Evolutionary conservation across 2,888 invertebrate genomes (phyloP), one percentile per base, ranked within the genome.

Genomic region (Synanthedon myopaeformis): DNA sequence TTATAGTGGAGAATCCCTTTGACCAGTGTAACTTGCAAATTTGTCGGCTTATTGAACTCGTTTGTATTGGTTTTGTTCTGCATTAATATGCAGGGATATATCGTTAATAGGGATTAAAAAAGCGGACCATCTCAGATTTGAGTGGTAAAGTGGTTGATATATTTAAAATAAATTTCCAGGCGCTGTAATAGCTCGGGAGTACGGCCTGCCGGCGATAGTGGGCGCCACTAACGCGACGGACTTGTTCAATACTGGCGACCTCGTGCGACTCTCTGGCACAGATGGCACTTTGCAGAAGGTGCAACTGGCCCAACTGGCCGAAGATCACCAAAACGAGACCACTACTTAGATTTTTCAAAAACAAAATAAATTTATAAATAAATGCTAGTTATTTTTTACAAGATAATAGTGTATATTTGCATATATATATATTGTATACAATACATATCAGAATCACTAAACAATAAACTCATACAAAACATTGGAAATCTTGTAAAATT

Each of bases 171-270:
- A 28, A 28, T 35, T 35, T 63, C 8, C 65, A 93, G 93, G 95
- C 52, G 94, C 94, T 42, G 94, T 95, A 0, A 93, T 95, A 49
- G 95, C 95, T 1, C 85, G 95, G 58, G 95, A 95, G 76, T 95
- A 93, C 72, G 94, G 95, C 0, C 72, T 96, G 45, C 95, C 95
- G 0, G 95, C 94, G 69, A 89, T 96, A 41, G 92, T 95, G n/a
- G 94, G 93, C 42, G 93, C 92, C 0, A 77, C 85, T 19, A 82
- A 89, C 56, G 94, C 93, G 0, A 94, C 94, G 0, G 83, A 88
- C 60, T 62, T 89, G 8, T 92, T 94, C 66, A 84, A 85, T 62
- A 92, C 93, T n/a, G 94, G 94, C 1, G 91, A 91, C 67, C 72
- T 67, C 41, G 85, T 91, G 1, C 67, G 83, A n/a, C 69, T 92